Conservation (phyloP, 2,797 vertebrate species). For the Gymnothorax reevesii region DNA sequence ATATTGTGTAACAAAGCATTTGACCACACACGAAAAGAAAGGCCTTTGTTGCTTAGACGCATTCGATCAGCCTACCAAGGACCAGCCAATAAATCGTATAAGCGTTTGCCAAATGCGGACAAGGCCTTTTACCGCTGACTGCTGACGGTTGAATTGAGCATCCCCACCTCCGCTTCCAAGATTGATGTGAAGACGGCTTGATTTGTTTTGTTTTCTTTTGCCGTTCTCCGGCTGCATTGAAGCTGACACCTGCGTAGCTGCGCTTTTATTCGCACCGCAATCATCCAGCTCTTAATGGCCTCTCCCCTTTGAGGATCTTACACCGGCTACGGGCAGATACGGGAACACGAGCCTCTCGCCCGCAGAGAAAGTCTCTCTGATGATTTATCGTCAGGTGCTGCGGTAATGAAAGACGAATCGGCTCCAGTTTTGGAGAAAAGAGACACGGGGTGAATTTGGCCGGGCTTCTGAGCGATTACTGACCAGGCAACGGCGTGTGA, state of each 20-base stretch:
- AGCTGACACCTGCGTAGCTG: conserved; percentile 59
- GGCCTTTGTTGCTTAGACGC: not conserved
- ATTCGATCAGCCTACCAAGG: not conserved
- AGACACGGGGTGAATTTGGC: not conserved
- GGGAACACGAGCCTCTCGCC: conserved; percentile 32
- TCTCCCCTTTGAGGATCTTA: conserved; percentile 50
- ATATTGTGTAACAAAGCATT: not conserved
- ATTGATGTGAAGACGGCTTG: conserved; percentile 38
- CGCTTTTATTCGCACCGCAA: conserved; percentile 46
- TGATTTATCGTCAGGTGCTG: conserved; percentile 13
- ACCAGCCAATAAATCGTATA: not conserved
- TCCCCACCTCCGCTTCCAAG: conserved; percentile 37
- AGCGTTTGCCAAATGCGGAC: conserved; percentile 18
- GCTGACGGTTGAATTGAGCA: not conserved
- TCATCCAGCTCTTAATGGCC: conserved; percentile 53
- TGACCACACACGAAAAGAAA: conserved; percentile 7
- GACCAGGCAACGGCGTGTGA: not conserved
- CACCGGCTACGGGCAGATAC: conserved; percentile 47
- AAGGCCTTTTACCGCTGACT: not conserved
- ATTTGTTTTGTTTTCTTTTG: conserved; percentile 43
- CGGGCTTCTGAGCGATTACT: not conserved
- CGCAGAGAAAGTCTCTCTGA: not conserved
- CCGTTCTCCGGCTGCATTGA: conserved; percentile 44
- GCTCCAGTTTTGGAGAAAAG: not conserved
- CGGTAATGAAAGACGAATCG: conserved; percentile 7